These are phyloP conservation scores for Solenodon paradoxus DNA, from an alignment of 2,113 vertebrate species.

Conservation along the genomic window DNA sequence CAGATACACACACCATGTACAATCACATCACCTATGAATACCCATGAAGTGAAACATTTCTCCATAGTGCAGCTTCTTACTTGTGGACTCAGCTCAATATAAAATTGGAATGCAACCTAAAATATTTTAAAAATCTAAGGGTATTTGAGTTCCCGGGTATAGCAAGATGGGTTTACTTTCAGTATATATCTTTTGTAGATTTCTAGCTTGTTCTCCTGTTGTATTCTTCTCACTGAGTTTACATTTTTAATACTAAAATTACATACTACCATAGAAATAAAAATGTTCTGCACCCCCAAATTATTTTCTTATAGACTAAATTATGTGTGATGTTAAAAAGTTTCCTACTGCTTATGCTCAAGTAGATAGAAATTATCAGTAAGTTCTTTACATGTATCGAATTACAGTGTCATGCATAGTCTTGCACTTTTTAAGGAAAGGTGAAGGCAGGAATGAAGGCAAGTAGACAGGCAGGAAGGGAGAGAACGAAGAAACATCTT, in stretches of 20 bases:
- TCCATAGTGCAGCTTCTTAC: neutral
- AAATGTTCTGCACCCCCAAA: neutral
- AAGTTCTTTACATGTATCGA: neutral
- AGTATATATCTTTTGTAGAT: neutral
- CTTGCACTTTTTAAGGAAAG: no score
- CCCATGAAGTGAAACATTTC: neutral
- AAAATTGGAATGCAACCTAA: neutral
- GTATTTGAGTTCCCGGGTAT: neutral
- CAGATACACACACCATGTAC: neutral
- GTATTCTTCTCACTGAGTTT: neutral
- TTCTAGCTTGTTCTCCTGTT: neutral
- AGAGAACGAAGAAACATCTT: no score
- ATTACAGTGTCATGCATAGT: neutral
- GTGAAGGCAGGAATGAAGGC: no score
- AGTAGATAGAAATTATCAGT: neutral
- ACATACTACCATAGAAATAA: constrained; percentile 30
- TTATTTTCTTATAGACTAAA: neutral
- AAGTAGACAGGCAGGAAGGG: no score
- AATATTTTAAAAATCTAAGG: neutral
- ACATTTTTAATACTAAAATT: neutral
- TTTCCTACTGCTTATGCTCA: neutral
- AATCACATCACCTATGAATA: neutral
- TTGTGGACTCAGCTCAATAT: neutral
- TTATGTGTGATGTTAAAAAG: neutral
- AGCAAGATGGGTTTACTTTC: neutral